A percentile compares a stretch with the other conserved stretches of the same genome.
Evolutionary conservation across 2,797 vertebrate species (phyloP).

Genomic region (Poecile montanus): DNA sequence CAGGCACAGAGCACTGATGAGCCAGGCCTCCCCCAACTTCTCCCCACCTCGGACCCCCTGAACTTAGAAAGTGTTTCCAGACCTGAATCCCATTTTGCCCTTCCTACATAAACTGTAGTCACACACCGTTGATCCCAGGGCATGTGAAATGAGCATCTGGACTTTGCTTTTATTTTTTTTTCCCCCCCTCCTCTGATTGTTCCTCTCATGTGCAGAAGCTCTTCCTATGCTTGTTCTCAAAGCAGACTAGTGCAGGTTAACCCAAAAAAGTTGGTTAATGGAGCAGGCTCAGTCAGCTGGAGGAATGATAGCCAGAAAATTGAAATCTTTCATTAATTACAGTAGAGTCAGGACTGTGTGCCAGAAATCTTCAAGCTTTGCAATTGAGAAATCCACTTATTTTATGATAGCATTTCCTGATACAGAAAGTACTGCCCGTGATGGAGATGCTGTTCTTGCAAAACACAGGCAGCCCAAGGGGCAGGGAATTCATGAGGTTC

Average conservation of each 20-base stretch:
- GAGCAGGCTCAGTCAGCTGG: not conserved
- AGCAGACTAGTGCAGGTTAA: not conserved
- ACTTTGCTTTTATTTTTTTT: not conserved
- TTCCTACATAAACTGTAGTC: constrained; percentile 60
- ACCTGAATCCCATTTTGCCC: constrained; percentile 62
- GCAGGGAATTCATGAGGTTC: constrained; percentile 23
- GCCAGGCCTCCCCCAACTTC: constrained; percentile 4
- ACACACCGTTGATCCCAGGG: constrained; percentile 60
- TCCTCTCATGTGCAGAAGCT: not conserved
- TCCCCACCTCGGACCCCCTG: constrained; percentile 41
- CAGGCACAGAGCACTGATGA: constrained; percentile 34
- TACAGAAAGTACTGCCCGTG: not conserved
- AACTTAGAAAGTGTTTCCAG: constrained; percentile 64
- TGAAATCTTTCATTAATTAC: not conserved
- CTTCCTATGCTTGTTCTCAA: not conserved
- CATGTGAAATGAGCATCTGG: constrained; percentile 50
- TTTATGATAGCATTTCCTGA: not conserved
- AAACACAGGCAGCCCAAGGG: not conserved
- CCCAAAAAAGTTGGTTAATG: not conserved
- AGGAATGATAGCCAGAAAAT: not conserved
- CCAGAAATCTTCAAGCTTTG: not conserved
- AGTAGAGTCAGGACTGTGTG: not conserved
- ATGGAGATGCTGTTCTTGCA: not conserved
- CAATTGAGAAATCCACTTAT: not conserved
- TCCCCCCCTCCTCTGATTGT: accelerated